Conservation (phyloP, 2,888 invertebrate genomes). For the Chaetoderma sp. region DNA sequence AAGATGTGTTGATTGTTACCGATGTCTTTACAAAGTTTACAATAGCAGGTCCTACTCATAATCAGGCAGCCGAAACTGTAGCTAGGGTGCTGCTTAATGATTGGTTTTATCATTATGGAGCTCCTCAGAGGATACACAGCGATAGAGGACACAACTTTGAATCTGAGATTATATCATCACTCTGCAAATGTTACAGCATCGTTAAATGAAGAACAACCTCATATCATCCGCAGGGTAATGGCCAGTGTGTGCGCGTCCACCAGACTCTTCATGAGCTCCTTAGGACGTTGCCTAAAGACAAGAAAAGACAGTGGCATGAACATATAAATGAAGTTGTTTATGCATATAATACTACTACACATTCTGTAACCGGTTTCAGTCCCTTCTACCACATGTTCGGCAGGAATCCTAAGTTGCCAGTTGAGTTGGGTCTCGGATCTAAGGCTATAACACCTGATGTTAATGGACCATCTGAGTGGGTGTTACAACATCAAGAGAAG, state of each 20-base stretch:
- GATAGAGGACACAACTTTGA: background rate
- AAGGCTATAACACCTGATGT: background rate
- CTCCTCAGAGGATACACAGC: background rate
- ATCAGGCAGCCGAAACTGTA: background rate
- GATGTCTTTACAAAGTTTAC: slow-evolving; percentile 20
- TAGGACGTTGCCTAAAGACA: background rate
- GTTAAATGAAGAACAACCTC: background rate
- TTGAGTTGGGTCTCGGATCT: background rate
- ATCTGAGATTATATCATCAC: background rate
- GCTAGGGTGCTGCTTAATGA: slow-evolving; percentile 8
- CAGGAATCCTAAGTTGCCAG: background rate
- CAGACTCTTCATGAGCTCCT: background rate
- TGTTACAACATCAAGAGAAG: background rate
- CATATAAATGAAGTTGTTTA: background rate
- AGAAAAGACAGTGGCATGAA: background rate
- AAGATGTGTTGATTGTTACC: slow-evolving; percentile 7
- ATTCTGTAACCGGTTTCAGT: background rate
- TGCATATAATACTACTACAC: background rate
- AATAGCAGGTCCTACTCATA: background rate
- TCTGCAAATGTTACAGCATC: background rate
- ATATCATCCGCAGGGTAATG: background rate
- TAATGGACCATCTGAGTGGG: background rate
- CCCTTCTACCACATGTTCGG: slow-evolving; percentile 9
- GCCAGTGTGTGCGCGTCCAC: background rate
- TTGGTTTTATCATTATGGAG: background rate